Conservation (phyloP, 2,113 vertebrate genomes). For the Oreocharis arfaki region DNA sequence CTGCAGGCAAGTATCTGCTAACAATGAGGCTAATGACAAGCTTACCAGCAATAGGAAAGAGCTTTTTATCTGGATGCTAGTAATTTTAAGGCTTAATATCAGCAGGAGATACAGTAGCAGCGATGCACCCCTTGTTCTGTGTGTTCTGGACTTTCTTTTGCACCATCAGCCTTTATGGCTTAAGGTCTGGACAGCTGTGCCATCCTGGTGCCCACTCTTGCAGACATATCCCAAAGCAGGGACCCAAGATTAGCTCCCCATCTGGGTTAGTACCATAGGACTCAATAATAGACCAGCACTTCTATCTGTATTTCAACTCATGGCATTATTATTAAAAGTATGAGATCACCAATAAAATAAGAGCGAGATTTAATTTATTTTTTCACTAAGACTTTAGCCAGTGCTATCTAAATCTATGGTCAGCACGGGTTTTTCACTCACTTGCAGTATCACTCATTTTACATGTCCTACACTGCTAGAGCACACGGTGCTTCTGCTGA, state of each 20-base stretch:
- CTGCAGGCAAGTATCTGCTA: neutral
- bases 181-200: neutral
- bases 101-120: neutral
- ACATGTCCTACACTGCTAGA: fast-evolving
- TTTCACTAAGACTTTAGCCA: neutral
- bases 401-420: neutral
- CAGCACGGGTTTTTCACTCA: fast-evolving
- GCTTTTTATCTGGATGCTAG: neutral
- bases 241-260: neutral
- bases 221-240: fast-evolving
- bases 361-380: neutral
- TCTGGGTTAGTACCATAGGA: neutral
- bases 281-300: neutral
- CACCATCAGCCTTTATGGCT: neutral
- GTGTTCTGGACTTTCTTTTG: neutral
- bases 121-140: fast-evolving
- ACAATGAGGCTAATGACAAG: neutral
- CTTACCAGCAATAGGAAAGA: neutral
- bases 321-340: neutral
- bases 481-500: neutral
- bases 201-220: neutral
- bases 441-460: neutral
- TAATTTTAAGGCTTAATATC: neutral
- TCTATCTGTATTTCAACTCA: neutral
- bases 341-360: neutral